Evolutionary conservation across 2,113 vertebrate species (phyloP).

Genomic region (Neogobius melanostomus): DNA sequence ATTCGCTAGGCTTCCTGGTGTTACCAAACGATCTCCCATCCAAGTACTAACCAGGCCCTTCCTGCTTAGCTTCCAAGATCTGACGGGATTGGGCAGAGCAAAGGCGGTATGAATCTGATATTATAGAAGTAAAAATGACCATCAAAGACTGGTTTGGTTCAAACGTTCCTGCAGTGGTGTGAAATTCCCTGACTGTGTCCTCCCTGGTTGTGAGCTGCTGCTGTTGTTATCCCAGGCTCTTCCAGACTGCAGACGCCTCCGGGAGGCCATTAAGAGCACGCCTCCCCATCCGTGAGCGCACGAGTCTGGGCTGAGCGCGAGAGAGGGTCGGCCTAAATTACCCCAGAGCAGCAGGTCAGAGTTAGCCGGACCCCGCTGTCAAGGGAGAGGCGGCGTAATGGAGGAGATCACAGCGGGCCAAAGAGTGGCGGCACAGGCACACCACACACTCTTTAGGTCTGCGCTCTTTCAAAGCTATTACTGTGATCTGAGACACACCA

Average conservation of each 20-base stretch:
- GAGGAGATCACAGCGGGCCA: constrained; percentile 65
- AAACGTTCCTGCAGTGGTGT: background rate
- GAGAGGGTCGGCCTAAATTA: constrained; percentile 62
- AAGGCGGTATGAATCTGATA: no score
- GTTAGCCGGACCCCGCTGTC: constrained; percentile 39
- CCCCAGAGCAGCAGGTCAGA: constrained; percentile 71
- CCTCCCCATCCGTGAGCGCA: constrained; percentile 37
- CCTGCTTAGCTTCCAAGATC: no score
- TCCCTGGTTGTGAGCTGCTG: constrained; percentile 18
- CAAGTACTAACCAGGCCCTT: no score
- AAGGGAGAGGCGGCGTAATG: constrained; percentile 61
- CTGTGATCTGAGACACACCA: background rate
- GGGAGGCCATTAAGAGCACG: constrained; percentile 73
- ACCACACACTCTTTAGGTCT: background rate
- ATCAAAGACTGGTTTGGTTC: background rate
- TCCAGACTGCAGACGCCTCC: constrained; percentile 54
- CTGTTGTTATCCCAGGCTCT: constrained; percentile 35
- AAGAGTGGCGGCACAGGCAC: constrained; percentile 40
- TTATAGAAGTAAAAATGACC: no score
- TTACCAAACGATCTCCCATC: no score
- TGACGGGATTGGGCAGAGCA: no score
- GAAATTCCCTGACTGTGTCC: background rate
- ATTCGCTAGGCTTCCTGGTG: no score
- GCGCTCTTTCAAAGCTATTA: background rate
- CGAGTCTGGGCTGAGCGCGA: constrained; percentile 47